Percentiles rank a stretch among this genome's conserved stretches.
Conservation (phyloP, 2,113 vertebrate genomes). For the Dasyurus viverrinus region DNA sequence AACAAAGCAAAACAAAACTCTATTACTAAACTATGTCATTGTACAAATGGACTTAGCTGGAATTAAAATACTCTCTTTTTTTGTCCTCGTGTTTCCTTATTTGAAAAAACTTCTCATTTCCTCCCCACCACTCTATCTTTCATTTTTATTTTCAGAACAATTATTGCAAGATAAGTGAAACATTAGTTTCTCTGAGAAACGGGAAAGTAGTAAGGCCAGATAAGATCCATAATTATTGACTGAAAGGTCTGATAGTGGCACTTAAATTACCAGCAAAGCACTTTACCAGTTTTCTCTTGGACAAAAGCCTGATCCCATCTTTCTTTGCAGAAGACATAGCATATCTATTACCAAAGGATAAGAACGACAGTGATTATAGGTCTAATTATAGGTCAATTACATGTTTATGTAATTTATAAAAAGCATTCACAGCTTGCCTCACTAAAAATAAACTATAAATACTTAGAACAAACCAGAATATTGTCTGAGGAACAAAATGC, state of each 20-base stretch:
- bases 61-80: not conserved
- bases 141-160: conserved; percentile 2
- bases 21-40: not conserved
- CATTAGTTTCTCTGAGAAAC: not conserved
- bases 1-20: not conserved
- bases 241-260: not conserved
- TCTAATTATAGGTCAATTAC: not conserved
- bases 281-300: not conserved
- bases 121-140: not conserved
- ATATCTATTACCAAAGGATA: not conserved
- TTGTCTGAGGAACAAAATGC: not conserved
- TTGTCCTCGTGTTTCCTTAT: not conserved
- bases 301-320: not conserved
- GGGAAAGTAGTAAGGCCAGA: not conserved
- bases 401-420: not conserved
- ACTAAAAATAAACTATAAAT: not conserved
- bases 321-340: not conserved
- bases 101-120: not conserved
- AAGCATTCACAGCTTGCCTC: not conserved
- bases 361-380: not conserved
- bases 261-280: not conserved
- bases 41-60: not conserved
- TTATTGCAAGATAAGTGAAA: not conserved
- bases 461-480: not conserved
- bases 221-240: conserved; percentile 5